These are phyloP conservation scores for Natator depressus DNA, from an alignment of 2,113 vertebrate genomes.

Conservation along the genomic window DNA sequence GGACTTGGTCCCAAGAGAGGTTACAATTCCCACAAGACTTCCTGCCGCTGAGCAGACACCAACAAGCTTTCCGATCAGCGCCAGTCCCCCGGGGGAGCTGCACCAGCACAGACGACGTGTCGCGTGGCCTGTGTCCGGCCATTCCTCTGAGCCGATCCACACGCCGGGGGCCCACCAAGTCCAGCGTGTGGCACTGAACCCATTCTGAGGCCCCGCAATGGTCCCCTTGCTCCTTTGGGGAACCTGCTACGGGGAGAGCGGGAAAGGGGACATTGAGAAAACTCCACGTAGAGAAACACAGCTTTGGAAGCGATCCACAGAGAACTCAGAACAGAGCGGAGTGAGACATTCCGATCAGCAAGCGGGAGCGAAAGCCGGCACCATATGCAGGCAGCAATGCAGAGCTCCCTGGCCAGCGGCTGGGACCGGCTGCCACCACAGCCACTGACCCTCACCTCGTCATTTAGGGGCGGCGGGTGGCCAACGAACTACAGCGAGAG, in stretches of 20 bases:
- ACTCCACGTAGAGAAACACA: no score
- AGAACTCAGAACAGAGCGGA: neutral
- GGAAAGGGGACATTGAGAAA: neutral
- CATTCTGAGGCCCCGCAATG: neutral
- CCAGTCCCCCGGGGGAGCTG: neutral
- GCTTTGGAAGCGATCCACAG: fast-evolving
- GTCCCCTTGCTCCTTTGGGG: neutral
- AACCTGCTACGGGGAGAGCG: neutral
- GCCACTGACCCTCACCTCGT: no score
- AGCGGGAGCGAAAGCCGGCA: neutral
- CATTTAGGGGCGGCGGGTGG: neutral
- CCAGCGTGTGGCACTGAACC: neutral
- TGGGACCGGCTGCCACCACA: neutral
- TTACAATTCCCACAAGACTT: no score
- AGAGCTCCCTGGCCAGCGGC: fast-evolving
- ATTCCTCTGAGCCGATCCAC: neutral
- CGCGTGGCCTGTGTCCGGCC: neutral
- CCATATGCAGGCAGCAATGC: neutral
- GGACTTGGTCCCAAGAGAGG: no score
- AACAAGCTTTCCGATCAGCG: fast-evolving
- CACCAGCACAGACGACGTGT: no score
- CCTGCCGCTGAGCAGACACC: neutral
- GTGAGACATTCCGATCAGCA: fast-evolving
- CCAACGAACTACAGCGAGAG: no score
- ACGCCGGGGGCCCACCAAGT: neutral